A percentile compares a stretch with the other conserved stretches of the same genome.
phyloP scores from a whole-genome alignment of 2,113 vertebrate genomes.

The Haliaeetus leucogaster region DNA sequence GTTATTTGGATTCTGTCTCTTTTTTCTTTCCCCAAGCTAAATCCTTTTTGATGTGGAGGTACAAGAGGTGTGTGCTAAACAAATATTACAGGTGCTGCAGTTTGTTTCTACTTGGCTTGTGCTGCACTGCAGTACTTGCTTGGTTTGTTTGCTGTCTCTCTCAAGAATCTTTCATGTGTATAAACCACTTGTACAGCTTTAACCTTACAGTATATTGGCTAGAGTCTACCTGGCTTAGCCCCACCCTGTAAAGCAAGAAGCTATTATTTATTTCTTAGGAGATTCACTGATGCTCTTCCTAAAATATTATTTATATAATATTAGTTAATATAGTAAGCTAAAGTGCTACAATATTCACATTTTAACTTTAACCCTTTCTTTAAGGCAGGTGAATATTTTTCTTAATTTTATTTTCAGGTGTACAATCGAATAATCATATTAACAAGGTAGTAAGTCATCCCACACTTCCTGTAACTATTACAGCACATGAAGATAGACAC shows the following conservation, averaged over 20 bases:
- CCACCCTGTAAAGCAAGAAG: neutral
- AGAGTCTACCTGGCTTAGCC: neutral
- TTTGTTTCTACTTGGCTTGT: neutral
- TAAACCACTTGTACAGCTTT: neutral
- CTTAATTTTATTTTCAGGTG: slow-evolving; percentile 68
- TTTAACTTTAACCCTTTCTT: neutral
- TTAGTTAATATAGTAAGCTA: neutral
- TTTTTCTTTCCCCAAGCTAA: fast-evolving
- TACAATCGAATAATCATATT: slow-evolving; percentile 87
- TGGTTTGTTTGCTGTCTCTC: neutral
- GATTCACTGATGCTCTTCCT: neutral
- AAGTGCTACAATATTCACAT: neutral
- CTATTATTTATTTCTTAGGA: neutral
- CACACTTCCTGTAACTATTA: slow-evolving; percentile 95
- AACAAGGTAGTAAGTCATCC: slow-evolving; percentile 97
- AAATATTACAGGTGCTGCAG: neutral
- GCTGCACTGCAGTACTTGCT: neutral
- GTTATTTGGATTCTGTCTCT: neutral
- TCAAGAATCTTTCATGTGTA: neutral
- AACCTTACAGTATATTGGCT: neutral
- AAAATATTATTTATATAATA: neutral
- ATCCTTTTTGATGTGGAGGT: neutral
- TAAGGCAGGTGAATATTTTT: neutral
- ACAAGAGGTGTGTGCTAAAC: neutral
- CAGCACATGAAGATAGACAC: slow-evolving; percentile 94